These are phyloP conservation scores for Scolanthus callimorphus DNA, from an alignment of 92 coral and sea anemone genomes.

Conservation along the genomic window DNA sequence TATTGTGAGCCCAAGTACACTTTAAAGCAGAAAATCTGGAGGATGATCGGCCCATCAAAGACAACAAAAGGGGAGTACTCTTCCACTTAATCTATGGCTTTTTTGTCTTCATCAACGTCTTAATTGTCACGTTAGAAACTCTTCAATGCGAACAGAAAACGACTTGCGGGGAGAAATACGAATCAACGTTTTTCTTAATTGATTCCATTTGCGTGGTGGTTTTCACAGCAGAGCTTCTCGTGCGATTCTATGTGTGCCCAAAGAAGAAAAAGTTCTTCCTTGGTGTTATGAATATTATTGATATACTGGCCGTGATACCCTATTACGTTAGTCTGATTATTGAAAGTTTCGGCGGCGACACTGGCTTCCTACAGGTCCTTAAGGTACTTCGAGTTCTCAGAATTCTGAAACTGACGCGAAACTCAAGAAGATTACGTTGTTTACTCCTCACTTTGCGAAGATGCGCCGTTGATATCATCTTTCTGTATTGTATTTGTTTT, in stretches of 20 bases:
- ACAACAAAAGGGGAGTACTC: slow-evolving; percentile 78
- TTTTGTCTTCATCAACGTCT: slow-evolving; percentile 70
- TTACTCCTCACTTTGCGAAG: slow-evolving; percentile 68
- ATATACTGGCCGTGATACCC: slow-evolving; percentile 65
- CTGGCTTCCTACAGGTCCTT: slow-evolving; percentile 66
- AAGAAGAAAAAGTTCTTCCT: slow-evolving; percentile 59
- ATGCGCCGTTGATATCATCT: slow-evolving; percentile 75
- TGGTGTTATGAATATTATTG: slow-evolving; percentile 68
- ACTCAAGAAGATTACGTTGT: slow-evolving; percentile 75
- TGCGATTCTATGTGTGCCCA: slow-evolving; percentile 82
- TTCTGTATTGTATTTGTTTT: slow-evolving; percentile 76
- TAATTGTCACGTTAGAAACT: slow-evolving; percentile 78
- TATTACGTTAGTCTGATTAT: slow-evolving; percentile 58
- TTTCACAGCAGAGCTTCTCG: slow-evolving; percentile 58
- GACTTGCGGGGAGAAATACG: slow-evolving; percentile 67
- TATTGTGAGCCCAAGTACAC: slow-evolving; percentile 71
- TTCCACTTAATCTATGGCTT: slow-evolving; percentile 81
- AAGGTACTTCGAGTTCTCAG: slow-evolving; percentile 75
- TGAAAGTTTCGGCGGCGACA: slow-evolving; percentile 57
- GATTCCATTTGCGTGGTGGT: slow-evolving; percentile 78
- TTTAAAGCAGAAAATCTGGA: slow-evolving; percentile 80
- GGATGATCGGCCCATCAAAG: slow-evolving; percentile 80
- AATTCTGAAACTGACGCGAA: slow-evolving; percentile 76
- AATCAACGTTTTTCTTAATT: slow-evolving; percentile 42
- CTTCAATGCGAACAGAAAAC: slow-evolving; percentile 40